Percentiles rank a stretch among this genome's conserved stretches.
Evolutionary conservation across 2,888 invertebrate species (phyloP).

Genomic region (Galerucella pusilla): DNA sequence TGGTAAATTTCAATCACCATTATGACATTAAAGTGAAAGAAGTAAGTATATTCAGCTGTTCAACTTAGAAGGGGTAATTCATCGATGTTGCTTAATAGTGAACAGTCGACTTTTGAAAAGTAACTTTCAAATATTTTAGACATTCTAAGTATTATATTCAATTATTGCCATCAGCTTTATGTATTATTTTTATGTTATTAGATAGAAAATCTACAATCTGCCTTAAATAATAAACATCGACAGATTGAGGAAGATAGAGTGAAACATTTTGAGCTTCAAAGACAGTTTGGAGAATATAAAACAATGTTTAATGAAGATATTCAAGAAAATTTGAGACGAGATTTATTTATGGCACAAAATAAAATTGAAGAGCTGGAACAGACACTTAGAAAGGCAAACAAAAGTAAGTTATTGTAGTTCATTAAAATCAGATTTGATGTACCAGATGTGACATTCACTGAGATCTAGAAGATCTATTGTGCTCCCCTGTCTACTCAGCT

Average conservation of each 20-base stretch:
- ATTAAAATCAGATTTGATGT: not conserved
- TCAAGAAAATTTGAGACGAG: slow-evolving; percentile 52
- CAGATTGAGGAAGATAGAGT: slow-evolving; percentile 52
- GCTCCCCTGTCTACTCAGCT: too few relatives aligned
- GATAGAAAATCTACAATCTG: slow-evolving; percentile 45
- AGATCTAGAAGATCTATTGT: too few relatives aligned
- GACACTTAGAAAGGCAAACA: slow-evolving; percentile 58
- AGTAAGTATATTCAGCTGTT: slow-evolving; percentile 42
- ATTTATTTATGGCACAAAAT: slow-evolving; percentile 51
- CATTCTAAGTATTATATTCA: not conserved
- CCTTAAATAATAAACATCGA: slow-evolving; percentile 50
- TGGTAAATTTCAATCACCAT: slow-evolving; percentile 62
- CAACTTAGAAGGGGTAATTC: too few relatives aligned
- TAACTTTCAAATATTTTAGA: too few relatives aligned
- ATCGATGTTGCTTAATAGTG: too few relatives aligned
- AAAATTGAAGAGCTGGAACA: slow-evolving; percentile 58
- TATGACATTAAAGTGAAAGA: slow-evolving; percentile 59
- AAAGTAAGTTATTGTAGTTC: slow-evolving; percentile 52
- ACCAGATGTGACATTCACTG: not conserved
- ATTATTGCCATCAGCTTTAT: not conserved
- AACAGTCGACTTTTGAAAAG: too few relatives aligned
- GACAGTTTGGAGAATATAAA: slow-evolving; percentile 58
- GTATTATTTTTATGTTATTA: slow-evolving; percentile 30
- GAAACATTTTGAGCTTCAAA: slow-evolving; percentile 51
- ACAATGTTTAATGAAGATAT: slow-evolving; percentile 54